Evolutionary conservation across 1,140 invertebrate species (phyloP).

Genomic region (Popillia japonica): DNA sequence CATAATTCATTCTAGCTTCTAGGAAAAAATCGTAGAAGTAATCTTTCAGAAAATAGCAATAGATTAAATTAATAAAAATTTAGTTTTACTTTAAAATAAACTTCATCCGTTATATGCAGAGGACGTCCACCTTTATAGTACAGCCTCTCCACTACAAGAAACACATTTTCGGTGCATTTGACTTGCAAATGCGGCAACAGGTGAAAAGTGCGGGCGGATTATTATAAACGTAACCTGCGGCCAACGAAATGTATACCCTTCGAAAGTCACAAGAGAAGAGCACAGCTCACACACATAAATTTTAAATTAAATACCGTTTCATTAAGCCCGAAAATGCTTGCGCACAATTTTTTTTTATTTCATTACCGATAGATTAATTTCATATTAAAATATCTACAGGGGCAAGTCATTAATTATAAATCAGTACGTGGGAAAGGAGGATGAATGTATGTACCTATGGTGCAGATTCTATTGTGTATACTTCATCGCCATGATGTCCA

Average conservation of each 20-base stretch:
- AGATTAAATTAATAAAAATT: no score
- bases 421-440: background rate
- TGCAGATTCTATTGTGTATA: no score
- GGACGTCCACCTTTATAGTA: no score
- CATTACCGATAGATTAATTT: constrained; percentile 34
- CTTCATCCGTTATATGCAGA: no score
- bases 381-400: constrained; percentile 18
- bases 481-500: no score
- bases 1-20: background rate
- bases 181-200: constrained; percentile 37
- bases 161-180: constrained; percentile 34
- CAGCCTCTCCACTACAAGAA: no score
- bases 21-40: no score
- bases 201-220: constrained; percentile 38
- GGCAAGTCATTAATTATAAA: constrained; percentile 9
- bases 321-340: constrained; percentile 23
- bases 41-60: no score
- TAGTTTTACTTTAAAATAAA: no score
- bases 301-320: constrained; percentile 39
- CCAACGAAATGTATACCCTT: constrained; percentile 30
- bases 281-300: constrained; percentile 15
- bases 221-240: constrained; percentile 16
- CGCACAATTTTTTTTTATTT: background rate
- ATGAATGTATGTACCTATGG: no score
- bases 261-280: background rate